phyloP scores from a whole-genome alignment of 2,888 invertebrate genomes.

The Noctua pronuba region DNA sequence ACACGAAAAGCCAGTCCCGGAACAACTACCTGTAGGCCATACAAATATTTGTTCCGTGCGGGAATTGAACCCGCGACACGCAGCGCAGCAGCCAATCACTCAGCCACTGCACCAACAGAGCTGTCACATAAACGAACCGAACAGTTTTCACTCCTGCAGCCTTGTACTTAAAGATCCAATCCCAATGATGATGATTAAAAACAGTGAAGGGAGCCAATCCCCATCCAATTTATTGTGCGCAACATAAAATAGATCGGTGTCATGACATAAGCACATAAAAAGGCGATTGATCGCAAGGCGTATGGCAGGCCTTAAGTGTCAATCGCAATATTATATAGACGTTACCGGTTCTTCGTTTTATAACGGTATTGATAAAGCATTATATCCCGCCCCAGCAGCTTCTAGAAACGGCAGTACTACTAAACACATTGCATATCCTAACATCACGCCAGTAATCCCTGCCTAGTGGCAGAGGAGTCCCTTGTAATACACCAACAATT shows the following conservation, averaged over 20 bases:
- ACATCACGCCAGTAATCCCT: neutral
- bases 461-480: neutral
- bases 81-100: too few relatives aligned
- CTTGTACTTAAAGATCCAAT: neutral
- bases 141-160: neutral
- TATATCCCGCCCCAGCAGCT: neutral
- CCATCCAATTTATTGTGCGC: constrained; percentile 32
- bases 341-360: constrained; percentile 12
- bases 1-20: too few relatives aligned
- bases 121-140: neutral
- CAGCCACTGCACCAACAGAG: too few relatives aligned
- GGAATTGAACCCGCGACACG: too few relatives aligned
- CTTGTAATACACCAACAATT: neutral
- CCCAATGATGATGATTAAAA: constrained; percentile 25
- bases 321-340: constrained; percentile 25
- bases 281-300: constrained; percentile 31
- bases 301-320: constrained; percentile 25
- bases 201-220: neutral
- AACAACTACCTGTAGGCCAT: too few relatives aligned
- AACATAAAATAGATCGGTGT: constrained; percentile 30
- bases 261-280: constrained; percentile 47
- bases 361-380: neutral
- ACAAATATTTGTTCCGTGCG: too few relatives aligned
- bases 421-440: neutral
- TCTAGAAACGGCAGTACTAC: neutral